These are phyloP conservation scores for Sciaenops ocellatus DNA, from an alignment of 2,797 vertebrate genomes.

Conservation along the genomic window DNA sequence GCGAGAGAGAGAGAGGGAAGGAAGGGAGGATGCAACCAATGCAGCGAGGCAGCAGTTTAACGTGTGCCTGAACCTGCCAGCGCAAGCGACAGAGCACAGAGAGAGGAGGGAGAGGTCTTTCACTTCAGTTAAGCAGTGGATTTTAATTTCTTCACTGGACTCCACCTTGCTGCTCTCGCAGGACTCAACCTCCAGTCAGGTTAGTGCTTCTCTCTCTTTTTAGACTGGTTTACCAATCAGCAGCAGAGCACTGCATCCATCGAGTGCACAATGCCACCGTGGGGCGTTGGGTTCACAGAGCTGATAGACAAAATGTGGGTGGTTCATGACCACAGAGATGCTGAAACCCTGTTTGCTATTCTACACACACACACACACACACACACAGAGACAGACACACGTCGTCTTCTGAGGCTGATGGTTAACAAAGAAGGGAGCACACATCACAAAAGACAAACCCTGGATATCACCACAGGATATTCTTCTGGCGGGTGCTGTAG, in stretches of 20 bases:
- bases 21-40: constrained; percentile 74
- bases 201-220: constrained; percentile 60
- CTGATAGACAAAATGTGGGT: constrained; percentile 33
- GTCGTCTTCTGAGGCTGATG: constrained; percentile 43
- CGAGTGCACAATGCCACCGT: constrained; percentile 50
- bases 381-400: constrained; percentile 3
- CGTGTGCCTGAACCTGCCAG: constrained; percentile 74
- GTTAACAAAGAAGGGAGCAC: constrained; percentile 69
- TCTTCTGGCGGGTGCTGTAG: constrained; percentile 34
- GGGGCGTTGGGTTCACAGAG: constrained; percentile 57
- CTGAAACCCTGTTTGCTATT: constrained; percentile 21
- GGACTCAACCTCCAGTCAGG: constrained; percentile 63
- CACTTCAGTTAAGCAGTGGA: constrained; percentile 38
- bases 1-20: constrained; percentile 60
- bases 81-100: constrained; percentile 44
- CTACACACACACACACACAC: constrained; percentile 24
- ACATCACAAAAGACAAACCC: constrained; percentile 54
- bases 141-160: constrained; percentile 50
- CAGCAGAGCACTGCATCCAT: constrained; percentile 13
- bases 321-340: constrained; percentile 47
- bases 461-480: constrained; percentile 60
- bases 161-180: constrained; percentile 26
- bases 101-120: constrained; percentile 54
- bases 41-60: constrained; percentile 76
- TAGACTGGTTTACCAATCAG: background rate